Evolutionary conservation across 2,113 vertebrate species (phyloP).

Genomic region (Pelvicachromis taeniatus): DNA sequence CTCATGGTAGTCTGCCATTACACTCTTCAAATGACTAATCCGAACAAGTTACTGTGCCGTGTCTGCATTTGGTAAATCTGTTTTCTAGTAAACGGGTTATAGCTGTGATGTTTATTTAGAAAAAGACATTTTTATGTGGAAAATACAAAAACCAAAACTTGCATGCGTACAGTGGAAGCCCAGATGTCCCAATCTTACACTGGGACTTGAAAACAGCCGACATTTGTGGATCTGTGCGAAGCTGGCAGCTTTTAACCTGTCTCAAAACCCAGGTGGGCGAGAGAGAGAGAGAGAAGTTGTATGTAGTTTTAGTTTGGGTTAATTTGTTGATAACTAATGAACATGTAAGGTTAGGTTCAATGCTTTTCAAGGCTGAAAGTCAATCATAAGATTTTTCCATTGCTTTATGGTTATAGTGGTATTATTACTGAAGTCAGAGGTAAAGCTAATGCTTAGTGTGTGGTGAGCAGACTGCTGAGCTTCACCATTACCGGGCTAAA

Average conservation of each 20-base stretch:
- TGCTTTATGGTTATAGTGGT: background rate
- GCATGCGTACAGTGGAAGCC: background rate
- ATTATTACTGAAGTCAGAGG: background rate
- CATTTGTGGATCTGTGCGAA: background rate
- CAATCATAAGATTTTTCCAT: background rate
- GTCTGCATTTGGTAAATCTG: background rate
- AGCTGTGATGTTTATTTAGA: background rate
- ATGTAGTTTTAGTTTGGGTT: accelerated
- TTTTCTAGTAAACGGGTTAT: background rate
- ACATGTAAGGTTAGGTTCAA: background rate
- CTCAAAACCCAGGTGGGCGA: background rate
- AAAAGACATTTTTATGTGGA: background rate
- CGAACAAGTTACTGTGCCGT: background rate
- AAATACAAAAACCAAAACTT: background rate
- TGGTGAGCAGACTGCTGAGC: background rate
- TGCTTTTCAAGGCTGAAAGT: background rate
- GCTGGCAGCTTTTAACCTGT: background rate
- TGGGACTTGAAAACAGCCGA: background rate
- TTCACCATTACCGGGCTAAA: background rate
- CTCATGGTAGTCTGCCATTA: background rate
- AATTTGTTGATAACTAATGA: background rate
- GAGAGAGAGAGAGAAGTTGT: accelerated
- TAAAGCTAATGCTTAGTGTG: background rate
- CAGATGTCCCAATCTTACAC: background rate
- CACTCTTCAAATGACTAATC: background rate